Base-by-base conservation (phyloP, 2,797 vertebrate genomes). In the Bovichtus diacanthus region DNA sequence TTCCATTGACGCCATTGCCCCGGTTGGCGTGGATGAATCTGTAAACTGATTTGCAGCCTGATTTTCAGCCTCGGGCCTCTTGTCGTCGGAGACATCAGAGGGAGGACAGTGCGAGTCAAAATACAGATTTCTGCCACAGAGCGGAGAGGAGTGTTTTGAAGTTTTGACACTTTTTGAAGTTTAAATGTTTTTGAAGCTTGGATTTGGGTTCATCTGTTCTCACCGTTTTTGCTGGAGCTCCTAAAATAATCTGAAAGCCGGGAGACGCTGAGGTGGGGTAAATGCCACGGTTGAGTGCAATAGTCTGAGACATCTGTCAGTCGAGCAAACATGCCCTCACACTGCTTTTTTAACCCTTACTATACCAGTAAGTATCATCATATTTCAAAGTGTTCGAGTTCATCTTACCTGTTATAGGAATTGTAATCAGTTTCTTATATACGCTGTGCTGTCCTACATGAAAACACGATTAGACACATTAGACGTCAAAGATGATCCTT, bases 241-340 rank as follows among this genome's bases (percentile, higher is more conserved):
- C 46, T 12, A 44, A 81, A 75, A 81, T 44, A 70, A 63, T 62
- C 25, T 3, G 51, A 59, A 47, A 27, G 29, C 46, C 44, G 59
- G 23, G 12, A 49, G 51, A 51, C 21, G 60, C 62, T 9, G 27
- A n/a, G 13, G 21, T 4, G 10, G 12, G 19, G 21, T 66, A 63
- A 81, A 82, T 49, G 74, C n/a, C 23, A 67, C 46, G 18, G 53
- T 34, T 72, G 74, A 87, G 36, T 10, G 54, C 47, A 53, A 88
- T 62, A 16, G 68, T n/a, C 5, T 41, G 8, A 75, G 87, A 84
- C 87, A 83, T 10, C 25, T 82, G 80, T 83, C 90, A 88, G 34
- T 91, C 90, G 87, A 23, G 18, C 13, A 34, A 49, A 66, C 29
- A 67, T 56, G 63, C 49, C 67, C 70, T 68, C 43, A 58, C 15